These are phyloP conservation scores for Sphecodes monilicornis DNA, from an alignment of 2,888 invertebrate genomes.

Conservation along the genomic window DNA sequence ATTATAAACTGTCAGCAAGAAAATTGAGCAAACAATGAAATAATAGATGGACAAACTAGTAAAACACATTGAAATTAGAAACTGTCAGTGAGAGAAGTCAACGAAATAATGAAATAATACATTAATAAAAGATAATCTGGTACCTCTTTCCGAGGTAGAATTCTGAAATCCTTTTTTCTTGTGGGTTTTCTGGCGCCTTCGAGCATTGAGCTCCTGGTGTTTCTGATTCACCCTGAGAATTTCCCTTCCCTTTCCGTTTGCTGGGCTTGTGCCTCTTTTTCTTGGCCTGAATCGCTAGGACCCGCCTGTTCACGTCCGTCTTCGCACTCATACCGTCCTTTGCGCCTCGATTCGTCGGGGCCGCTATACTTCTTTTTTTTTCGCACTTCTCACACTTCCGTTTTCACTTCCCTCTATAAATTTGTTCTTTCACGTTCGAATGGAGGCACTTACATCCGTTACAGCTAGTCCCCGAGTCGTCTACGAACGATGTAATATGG, in stretches of 20 bases:
- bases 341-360: conserved; percentile 64
- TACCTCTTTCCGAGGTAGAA: conserved; percentile 78
- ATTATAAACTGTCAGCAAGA: not conserved
- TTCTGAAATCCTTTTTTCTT: conserved; percentile 59
- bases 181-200: conserved; percentile 69
- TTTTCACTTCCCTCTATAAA: conserved; percentile 36
- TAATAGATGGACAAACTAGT: not conserved
- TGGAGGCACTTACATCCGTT: conserved; percentile 45
- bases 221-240: conserved; percentile 85
- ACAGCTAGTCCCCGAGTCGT: conserved; percentile 45
- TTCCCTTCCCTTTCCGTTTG: conserved; percentile 92
- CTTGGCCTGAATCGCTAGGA: conserved; percentile 96
- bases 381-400: conserved; percentile 39
- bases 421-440: conserved; percentile 24
- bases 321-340: conserved; percentile 90
- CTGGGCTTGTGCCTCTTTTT: conserved; percentile 95
- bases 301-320: conserved; percentile 96
- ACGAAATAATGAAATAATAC: conserved; percentile 30
- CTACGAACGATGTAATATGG: conserved; percentile 49
- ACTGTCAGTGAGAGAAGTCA: conserved; percentile 8
- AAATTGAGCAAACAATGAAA: not conserved
- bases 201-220: conserved; percentile 81
- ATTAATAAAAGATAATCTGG: conserved; percentile 29
- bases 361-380: conserved; percentile 54
- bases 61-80: not conserved